phyloP scores from a whole-genome alignment of 2,888 invertebrate genomes.

The Schrankia costaestrigalis region DNA sequence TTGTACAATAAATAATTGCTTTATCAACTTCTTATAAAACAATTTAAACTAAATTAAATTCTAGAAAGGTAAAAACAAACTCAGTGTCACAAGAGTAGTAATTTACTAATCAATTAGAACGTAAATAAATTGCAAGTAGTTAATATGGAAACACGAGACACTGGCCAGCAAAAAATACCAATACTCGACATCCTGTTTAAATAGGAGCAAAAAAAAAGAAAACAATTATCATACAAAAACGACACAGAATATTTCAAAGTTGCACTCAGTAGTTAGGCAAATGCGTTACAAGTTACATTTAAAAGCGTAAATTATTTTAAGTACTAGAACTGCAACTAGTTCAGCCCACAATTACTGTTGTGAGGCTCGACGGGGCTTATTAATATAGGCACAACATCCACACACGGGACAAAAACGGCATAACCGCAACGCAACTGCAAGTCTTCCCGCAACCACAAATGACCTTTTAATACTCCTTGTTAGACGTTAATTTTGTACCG shows the following conservation, averaged over 20 bases:
- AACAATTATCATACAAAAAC: conserved; percentile 3
- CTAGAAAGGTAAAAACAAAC: no score
- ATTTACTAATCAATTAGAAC: background rate
- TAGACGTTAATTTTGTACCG: conserved; percentile 57
- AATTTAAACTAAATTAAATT: no score
- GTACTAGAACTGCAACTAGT: conserved; percentile 25
- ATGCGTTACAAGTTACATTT: conserved; percentile 19
- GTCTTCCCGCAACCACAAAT: conserved; percentile 71
- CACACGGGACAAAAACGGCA: conserved; percentile 53
- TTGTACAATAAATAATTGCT: no score
- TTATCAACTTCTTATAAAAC: no score
- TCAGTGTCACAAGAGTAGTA: background rate
- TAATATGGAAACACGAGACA: conserved; percentile 1
- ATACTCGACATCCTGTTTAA: background rate
- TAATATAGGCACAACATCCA: conserved; percentile 37
- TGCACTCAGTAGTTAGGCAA: conserved; percentile 17
- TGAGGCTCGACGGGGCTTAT: conserved; percentile 35
- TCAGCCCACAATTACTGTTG: conserved; percentile 34
- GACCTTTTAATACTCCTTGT: conserved; percentile 65
- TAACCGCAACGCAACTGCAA: conserved; percentile 61
- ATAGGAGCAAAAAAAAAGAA: conserved; percentile 8
- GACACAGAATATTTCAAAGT: conserved; percentile 14
- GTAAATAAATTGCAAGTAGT: background rate
- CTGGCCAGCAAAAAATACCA: background rate
- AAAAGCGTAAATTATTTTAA: conserved; percentile 19